Evolutionary conservation across 2,888 invertebrate genomes (phyloP).

Genomic region (Caenorhabditis sinica): DNA sequence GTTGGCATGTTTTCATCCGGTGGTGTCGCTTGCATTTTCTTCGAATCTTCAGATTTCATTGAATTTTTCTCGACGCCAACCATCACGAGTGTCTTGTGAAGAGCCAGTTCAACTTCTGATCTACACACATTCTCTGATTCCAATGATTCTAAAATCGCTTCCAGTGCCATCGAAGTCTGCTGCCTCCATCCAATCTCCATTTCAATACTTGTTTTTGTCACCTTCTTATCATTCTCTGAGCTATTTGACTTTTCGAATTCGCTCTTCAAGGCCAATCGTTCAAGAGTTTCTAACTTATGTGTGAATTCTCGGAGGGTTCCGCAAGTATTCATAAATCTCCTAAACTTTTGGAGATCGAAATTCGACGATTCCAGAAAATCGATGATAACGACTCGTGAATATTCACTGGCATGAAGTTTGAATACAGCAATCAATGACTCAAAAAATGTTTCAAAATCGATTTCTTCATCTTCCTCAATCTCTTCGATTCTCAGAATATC

Average conservation of each 20-base stretch:
- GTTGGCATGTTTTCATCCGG: not conserved
- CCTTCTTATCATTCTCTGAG: not conserved
- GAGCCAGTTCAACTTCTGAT: constrained; percentile 48
- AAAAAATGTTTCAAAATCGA: constrained; percentile 45
- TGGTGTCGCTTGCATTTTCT: not conserved
- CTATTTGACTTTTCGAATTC: constrained; percentile 9
- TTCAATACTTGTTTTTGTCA: not conserved
- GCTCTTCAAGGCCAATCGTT: constrained; percentile 30
- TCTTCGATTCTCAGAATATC: constrained; percentile 38
- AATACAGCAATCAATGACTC: constrained; percentile 43
- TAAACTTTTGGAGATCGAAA: constrained; percentile 17
- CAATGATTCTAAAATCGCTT: constrained; percentile 34
- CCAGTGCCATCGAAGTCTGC: constrained; percentile 38
- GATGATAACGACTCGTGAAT: constrained; percentile 31
- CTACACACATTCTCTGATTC: constrained; percentile 9
- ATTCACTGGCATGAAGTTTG: constrained; percentile 55
- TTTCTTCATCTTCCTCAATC: not conserved
- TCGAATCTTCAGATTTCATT: not conserved
- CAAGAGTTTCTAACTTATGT: constrained; percentile 10
- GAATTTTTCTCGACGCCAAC: constrained; percentile 17
- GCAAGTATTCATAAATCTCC: constrained; percentile 19
- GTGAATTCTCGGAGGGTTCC: not conserved
- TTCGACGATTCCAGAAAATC: constrained; percentile 29
- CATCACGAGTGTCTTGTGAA: constrained; percentile 35
- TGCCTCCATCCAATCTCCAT: constrained; percentile 44